Evolutionary conservation across 2,113 vertebrate genomes (phyloP).

Genomic region (Gnathonemus longibarbis): DNA sequence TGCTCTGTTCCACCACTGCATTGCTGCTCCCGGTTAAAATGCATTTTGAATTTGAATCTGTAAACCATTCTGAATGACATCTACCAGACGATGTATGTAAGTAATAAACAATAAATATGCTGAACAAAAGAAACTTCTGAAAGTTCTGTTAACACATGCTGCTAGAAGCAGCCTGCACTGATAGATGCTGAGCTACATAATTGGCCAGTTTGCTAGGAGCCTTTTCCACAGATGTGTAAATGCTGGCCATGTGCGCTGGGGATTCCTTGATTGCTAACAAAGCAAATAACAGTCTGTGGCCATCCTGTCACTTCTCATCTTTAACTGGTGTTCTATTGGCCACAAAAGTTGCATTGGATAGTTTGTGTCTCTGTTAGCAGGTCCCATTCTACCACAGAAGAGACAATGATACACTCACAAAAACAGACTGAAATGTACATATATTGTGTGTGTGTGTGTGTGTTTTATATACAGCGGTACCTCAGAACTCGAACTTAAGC

Average conservation of each 20-base stretch:
- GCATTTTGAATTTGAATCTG: background rate
- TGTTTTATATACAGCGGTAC: no score
- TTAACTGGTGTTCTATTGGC: background rate
- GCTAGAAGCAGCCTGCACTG: background rate
- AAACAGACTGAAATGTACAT: background rate
- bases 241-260: no score
- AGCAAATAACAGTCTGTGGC: background rate
- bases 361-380: background rate
- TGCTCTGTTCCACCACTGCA: background rate
- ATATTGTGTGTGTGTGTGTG: background rate
- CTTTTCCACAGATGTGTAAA: background rate
- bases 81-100: background rate
- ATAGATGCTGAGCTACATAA: background rate
- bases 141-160: background rate
- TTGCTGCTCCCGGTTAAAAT: background rate
- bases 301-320: background rate
- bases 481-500: no score
- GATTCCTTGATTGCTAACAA: background rate
- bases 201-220: background rate
- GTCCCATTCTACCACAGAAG: background rate
- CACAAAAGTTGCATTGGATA: background rate
- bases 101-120: conserved; percentile 9
- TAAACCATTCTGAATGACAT: background rate
- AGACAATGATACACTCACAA: background rate
- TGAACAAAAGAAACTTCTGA: background rate